These are phyloP conservation scores for Cottoperca gobio DNA, from an alignment of 2,797 vertebrate genomes.

Conservation along the genomic window DNA sequence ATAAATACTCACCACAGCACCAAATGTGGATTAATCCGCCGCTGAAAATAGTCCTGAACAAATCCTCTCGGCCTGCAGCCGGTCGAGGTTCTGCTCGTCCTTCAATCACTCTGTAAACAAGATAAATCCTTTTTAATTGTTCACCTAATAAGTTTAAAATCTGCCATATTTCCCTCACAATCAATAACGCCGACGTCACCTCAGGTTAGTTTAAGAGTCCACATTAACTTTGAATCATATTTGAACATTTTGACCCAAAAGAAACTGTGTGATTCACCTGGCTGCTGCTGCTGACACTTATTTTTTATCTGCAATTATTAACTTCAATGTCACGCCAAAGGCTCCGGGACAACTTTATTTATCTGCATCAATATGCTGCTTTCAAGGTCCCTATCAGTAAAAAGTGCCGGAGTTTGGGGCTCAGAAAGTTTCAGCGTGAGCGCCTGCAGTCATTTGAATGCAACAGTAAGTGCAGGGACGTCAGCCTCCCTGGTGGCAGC, in stretches of 20 bases:
- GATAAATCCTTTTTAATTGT: not conserved
- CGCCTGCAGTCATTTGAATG: not conserved
- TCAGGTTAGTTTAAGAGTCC: no score
- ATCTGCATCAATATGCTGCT: constrained; percentile 30
- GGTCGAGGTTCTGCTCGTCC: not conserved
- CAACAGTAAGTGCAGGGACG: not conserved
- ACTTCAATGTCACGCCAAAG: not conserved
- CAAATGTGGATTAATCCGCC: constrained; percentile 1
- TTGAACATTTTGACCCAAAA: no score
- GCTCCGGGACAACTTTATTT: constrained; percentile 20
- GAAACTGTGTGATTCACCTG: no score
- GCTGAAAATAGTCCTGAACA: constrained; percentile 28
- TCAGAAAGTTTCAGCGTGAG: not conserved
- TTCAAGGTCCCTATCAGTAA: constrained; percentile 11
- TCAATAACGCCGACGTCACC: not conserved
- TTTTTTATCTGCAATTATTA: constrained; percentile 8
- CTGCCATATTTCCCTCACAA: not conserved
- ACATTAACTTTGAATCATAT: no score
- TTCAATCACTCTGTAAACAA: not conserved
- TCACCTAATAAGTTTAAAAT: not conserved
- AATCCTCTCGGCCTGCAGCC: constrained; percentile 1
- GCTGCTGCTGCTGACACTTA: no score
- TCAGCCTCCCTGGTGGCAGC: not conserved
- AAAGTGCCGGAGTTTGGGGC: constrained; percentile 6
- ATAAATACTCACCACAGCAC: constrained; percentile 13